Conservation (phyloP, 2,113 vertebrate genomes). For the Willisornis vidua region DNA sequence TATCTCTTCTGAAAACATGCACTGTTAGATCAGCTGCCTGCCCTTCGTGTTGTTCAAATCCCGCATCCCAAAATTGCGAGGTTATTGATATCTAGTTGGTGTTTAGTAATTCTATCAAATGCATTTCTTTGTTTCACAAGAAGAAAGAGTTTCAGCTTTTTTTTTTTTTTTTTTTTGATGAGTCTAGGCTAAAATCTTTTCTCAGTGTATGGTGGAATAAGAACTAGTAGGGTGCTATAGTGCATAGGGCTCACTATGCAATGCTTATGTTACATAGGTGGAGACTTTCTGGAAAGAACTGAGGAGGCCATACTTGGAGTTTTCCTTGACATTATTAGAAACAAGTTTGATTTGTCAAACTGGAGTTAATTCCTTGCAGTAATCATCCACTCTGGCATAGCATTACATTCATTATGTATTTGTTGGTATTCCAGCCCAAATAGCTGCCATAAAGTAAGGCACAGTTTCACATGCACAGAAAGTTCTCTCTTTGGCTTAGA, state of each 20-base stretch:
- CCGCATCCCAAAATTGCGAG: neutral
- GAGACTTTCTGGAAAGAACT: neutral
- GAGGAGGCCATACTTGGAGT: neutral
- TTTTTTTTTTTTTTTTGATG: neutral
- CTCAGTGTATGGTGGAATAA: neutral
- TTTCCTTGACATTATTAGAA: neutral
- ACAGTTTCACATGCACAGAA: neutral
- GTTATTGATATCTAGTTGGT: neutral
- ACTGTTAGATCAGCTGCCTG: neutral
- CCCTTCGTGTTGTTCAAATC: neutral
- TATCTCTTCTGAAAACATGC: neutral
- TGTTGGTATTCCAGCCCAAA: neutral
- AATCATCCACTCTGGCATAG: neutral
- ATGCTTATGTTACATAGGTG: accelerated
- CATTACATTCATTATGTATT: neutral
- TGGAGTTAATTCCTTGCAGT: neutral
- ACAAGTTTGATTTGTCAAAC: neutral
- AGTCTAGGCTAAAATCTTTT: neutral
- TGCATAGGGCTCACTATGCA: neutral
- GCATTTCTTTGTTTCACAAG: neutral
- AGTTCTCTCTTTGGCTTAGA: neutral
- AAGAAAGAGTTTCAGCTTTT: neutral
- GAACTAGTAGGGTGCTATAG: neutral
- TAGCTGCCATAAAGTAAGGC: neutral
- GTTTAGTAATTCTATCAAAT: neutral